Base-by-base conservation (phyloP, 2,888 invertebrate species). In the Diogma glabrata region DNA sequence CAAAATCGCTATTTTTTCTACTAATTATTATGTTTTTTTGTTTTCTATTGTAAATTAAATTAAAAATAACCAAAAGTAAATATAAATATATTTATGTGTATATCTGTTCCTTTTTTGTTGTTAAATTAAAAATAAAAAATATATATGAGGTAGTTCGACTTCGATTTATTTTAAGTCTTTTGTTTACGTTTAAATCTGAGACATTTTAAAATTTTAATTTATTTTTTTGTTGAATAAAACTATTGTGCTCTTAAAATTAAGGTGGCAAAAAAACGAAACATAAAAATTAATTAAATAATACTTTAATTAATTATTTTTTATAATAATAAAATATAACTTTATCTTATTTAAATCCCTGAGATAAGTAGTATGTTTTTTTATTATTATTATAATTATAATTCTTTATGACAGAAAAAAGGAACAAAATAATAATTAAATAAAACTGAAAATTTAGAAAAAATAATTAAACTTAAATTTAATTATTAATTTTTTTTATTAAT, bases 241-340 rank as follows among this genome's bases (percentile, higher is more conserved):
- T n/a, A n/a, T n/a, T n/a, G n/a, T n/a, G n/a, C n/a, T n/a, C n/a
- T n/a, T n/a, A n/a, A n/a, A n/a, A n/a, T n/a, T n/a, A n/a, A n/a
- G n/a, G n/a, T n/a, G n/a, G n/a, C n/a, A 43, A 43, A 43, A 43
- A 22, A 43, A 43, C 20, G 23, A 43, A 43, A 43, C n/a, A 43
- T 43, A 43, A 22, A 22, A 43, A 22, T 22, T 22, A 40, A 43
- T 43, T 14, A 43, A 43, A 43, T 43, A 43, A 43, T 43, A 43
- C 43, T 43, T 43, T 19, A 40, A 40, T 40, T 22, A 43, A 43
- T 19, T 22, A n/a, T n/a, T n/a, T n/a, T n/a, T n/a, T n/a, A 43
- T 43, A 43, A 22, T 22, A 43, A 43, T 43, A 43, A 43, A 43
- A 43, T 43, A 22, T 14, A 43, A 43, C 46, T 46, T 46, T 17